Evolutionary conservation across 2,888 invertebrate species (phyloP).

Genomic region (Rhagium mordax): DNA sequence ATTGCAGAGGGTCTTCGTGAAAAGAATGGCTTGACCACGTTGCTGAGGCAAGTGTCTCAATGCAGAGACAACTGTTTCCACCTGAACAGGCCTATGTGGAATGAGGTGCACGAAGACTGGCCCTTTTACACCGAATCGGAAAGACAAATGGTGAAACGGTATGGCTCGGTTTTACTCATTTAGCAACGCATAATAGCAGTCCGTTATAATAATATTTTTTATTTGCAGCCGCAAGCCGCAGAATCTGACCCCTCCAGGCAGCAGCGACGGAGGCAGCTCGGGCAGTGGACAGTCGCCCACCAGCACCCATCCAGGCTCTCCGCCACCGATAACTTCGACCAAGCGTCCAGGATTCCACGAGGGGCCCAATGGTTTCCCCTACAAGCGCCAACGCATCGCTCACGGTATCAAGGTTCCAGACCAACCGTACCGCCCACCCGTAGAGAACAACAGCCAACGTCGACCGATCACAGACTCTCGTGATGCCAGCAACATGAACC

Average conservation of each 20-base stretch:
- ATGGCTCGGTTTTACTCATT: constrained; percentile 27
- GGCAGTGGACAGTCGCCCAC: constrained; percentile 86
- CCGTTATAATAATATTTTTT: neutral
- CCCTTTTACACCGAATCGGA: constrained; percentile 94
- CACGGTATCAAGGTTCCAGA: constrained; percentile 74
- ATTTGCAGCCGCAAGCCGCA: constrained; percentile 86
- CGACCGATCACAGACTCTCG: constrained; percentile 68
- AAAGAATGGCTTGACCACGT: constrained; percentile 81
- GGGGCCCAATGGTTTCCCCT: constrained; percentile 70
- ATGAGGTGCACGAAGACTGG: constrained; percentile 95
- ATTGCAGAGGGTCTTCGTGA: constrained; percentile 88
- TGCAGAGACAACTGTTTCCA: constrained; percentile 93
- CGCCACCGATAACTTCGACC: constrained; percentile 80
- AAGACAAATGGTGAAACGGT: constrained; percentile 89
- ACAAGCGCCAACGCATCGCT: constrained; percentile 85
- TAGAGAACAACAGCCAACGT: constrained; percentile 65
- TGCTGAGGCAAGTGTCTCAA: constrained; percentile 85
- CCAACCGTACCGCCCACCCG: constrained; percentile 68
- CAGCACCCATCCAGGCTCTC: constrained; percentile 82
- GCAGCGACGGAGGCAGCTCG: constrained; percentile 85
- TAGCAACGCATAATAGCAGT: neutral
- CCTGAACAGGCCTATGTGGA: constrained; percentile 90
- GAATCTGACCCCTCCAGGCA: constrained; percentile 91
- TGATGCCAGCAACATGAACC: constrained; percentile 71
- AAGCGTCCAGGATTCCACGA: constrained; percentile 76